phyloP scores from a whole-genome alignment of 2,797 vertebrate genomes.

The Nyctalus aviator region DNA sequence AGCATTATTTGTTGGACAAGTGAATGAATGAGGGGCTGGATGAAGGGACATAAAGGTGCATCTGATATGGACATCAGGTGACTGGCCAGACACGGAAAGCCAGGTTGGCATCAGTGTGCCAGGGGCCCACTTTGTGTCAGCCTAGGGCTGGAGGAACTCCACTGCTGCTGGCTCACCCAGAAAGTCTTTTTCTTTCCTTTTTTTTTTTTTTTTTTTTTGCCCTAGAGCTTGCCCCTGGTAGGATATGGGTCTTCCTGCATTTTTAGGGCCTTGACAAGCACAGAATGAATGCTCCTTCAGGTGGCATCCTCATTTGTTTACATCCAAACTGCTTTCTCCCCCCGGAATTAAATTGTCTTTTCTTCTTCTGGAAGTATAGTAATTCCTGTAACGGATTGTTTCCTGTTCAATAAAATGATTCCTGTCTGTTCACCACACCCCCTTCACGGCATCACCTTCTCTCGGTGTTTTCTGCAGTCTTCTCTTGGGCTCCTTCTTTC shows the following conservation, averaged over 20 bases:
- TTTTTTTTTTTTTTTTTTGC: background rate
- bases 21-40: background rate
- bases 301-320: background rate
- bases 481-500: background rate
- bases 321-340: background rate
- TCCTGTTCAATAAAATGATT: slow-evolving; percentile 46
- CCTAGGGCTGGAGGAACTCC: background rate
- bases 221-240: background rate
- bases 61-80: background rate
- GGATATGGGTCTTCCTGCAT: background rate
- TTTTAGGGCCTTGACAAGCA: background rate
- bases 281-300: background rate
- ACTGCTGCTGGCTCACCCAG: background rate
- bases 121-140: background rate
- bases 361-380: slow-evolving; percentile 23
- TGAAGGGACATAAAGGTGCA: background rate
- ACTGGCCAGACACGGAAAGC: background rate
- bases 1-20: background rate
- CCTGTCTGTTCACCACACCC: background rate
- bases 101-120: background rate
- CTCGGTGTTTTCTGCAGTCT: background rate
- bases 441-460: background rate
- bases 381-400: background rate
- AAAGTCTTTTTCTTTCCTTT: background rate
- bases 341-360: background rate